phyloP scores from a whole-genome alignment of 2,888 invertebrate genomes.

The Netelia fuscicornis region DNA sequence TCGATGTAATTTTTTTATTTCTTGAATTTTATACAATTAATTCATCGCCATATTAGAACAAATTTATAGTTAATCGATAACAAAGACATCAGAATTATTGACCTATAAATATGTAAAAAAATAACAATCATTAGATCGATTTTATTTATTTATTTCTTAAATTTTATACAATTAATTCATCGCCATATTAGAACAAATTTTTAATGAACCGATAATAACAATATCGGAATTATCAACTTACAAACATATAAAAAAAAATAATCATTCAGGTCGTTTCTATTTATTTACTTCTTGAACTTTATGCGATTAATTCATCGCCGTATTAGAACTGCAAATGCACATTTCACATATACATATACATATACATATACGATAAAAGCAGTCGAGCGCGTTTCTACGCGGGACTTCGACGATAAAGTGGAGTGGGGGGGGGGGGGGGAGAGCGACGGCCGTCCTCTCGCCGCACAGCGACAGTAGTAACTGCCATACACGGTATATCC shows the following conservation, averaged over 20 bases:
- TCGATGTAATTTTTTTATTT: no score
- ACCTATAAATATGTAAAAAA: no score
- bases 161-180: no score
- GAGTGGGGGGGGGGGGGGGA: no score
- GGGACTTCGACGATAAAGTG: conserved; percentile 18
- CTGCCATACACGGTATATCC: conserved; percentile 12
- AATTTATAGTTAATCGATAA: no score
- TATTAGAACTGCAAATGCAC: neutral
- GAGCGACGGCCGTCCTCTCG: neutral
- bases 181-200: no score
- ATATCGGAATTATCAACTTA: neutral
- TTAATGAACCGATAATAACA: neutral
- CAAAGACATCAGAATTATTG: no score
- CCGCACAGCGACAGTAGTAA: conserved; percentile 19
- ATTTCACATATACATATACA: neutral
- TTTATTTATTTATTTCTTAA: no score
- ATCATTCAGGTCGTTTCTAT: neutral
- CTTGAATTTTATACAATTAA: no score
- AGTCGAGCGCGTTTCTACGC: conserved; percentile 12
- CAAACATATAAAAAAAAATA: no score
- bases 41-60: no score
- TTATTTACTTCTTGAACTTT: neutral
- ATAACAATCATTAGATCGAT: no score
- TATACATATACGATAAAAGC: conserved; percentile 26
- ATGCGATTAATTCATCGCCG: neutral